phyloP scores from a whole-genome alignment of 2,888 invertebrate genomes.

The Clanis bilineata region DNA sequence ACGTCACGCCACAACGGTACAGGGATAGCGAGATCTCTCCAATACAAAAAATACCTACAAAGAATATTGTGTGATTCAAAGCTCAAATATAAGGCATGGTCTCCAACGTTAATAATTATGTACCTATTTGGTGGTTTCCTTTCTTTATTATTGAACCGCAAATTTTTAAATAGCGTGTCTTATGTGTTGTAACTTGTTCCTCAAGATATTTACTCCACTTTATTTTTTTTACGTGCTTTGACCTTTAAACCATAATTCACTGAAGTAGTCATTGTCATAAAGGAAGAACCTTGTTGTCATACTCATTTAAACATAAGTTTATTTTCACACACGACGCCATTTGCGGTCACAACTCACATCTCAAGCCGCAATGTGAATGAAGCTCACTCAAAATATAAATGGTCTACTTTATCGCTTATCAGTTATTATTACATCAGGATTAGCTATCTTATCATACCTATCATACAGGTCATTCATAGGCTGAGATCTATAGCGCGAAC shows the following conservation, averaged over 20 bases:
- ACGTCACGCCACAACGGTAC: too few relatives aligned
- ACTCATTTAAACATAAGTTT: neutral
- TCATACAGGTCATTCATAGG: neutral
- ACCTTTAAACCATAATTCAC: too few relatives aligned
- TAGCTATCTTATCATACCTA: constrained; percentile 17
- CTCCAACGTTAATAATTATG: too few relatives aligned
- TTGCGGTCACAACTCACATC: neutral
- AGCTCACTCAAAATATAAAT: neutral
- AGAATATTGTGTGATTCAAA: neutral
- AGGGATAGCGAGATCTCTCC: too few relatives aligned
- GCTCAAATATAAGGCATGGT: neutral
- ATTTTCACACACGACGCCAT: neutral
- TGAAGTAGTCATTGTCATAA: neutral
- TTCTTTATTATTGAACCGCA: too few relatives aligned
- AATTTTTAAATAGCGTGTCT: too few relatives aligned
- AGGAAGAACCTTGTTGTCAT: neutral
- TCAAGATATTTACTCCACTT: too few relatives aligned
- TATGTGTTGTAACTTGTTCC: too few relatives aligned
- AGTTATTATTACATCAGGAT: constrained; percentile 11
- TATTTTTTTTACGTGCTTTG: too few relatives aligned
- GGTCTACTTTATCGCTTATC: neutral
- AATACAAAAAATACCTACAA: too few relatives aligned
- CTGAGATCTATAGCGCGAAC: neutral
- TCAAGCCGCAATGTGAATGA: neutral
- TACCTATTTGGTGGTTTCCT: too few relatives aligned